phyloP scores from a whole-genome alignment of 2,113 vertebrate species.

The Xenopus borealis region DNA sequence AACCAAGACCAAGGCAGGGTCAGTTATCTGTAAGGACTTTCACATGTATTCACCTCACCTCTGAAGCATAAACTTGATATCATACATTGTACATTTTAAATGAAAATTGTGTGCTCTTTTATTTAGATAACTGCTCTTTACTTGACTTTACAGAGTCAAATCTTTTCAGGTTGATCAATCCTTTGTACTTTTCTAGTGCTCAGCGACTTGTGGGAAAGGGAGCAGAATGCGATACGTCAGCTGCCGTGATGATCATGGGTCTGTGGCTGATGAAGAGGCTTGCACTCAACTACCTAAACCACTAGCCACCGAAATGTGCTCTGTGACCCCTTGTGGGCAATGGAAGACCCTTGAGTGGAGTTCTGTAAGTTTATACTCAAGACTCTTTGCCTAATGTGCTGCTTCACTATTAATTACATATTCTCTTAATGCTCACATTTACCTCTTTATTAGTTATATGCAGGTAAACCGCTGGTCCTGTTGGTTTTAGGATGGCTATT shows the following conservation, averaged over 20 bases:
- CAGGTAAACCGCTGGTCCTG: too few species aligned
- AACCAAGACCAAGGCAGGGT: too few species aligned
- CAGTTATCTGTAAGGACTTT: too few species aligned
- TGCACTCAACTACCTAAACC: slow-evolving; percentile 83
- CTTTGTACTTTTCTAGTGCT: slow-evolving; percentile 75
- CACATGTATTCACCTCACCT: too few species aligned
- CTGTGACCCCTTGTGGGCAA: slow-evolving; percentile 81
- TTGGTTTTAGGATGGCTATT: too few species aligned
- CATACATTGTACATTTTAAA: too few species aligned
- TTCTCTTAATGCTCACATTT: not conserved
- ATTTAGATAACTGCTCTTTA: too few species aligned
- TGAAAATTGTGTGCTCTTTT: too few species aligned
- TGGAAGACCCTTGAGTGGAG: slow-evolving; percentile 97
- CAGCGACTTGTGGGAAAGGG: slow-evolving; percentile 90
- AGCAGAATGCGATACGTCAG: slow-evolving; percentile 93
- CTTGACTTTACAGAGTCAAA: too few species aligned
- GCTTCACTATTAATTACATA: not conserved
- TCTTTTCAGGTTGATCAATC: not conserved
- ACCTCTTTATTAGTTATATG: too few species aligned
- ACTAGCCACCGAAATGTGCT: slow-evolving; percentile 79
- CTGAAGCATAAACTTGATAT: too few species aligned
- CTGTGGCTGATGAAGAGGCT: slow-evolving; percentile 82
- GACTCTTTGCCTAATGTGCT: accelerated
- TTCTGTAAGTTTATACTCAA: slow-evolving; percentile 67
- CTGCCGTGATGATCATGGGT: slow-evolving; percentile 91